Evolutionary conservation across 2,113 vertebrate genomes (phyloP).

Genomic region (Neodon shergylaensis): DNA sequence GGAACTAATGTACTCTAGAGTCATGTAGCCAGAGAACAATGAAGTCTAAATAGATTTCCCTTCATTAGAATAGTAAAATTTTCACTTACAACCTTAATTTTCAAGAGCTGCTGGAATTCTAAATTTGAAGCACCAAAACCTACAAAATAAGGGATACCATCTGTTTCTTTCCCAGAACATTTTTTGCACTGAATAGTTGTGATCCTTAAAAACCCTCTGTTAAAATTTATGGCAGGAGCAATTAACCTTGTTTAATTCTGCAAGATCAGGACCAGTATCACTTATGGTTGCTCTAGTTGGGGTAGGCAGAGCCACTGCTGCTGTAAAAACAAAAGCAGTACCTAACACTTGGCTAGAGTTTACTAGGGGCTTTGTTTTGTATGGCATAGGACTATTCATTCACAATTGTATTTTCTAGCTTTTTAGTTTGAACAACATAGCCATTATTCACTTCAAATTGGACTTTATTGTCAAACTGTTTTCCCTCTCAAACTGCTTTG

Average conservation of each 20-base stretch:
- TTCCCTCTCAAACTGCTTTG: slow-evolving; percentile 16
- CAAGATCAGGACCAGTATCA: not conserved
- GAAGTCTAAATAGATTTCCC: not conserved
- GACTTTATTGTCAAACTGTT: slow-evolving; percentile 12
- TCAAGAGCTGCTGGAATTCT: not conserved
- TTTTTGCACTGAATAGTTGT: not conserved
- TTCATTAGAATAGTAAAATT: not conserved
- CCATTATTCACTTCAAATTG: slow-evolving; percentile 9
- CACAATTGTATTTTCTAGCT: not conserved
- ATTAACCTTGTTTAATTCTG: slow-evolving; percentile 13
- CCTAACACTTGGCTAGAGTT: not conserved
- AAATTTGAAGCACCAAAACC: slow-evolving; percentile 6
- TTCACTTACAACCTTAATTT: slow-evolving; percentile 3
- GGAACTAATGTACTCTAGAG: not conserved
- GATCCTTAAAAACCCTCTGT: slow-evolving; percentile 38
- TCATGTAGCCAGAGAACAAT: not conserved
- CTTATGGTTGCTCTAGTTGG: not conserved
- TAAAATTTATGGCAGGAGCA: not conserved
- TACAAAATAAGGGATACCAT: not conserved
- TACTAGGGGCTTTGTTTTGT: not conserved
- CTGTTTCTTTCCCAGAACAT: slow-evolving; percentile 38
- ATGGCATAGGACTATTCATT: not conserved
- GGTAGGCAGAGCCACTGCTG: not conserved
- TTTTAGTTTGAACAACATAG: not conserved
- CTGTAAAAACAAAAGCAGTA: not conserved